Base-by-base conservation (phyloP, 1,140 invertebrate genomes). In the Drosophila fuyamai region DNA sequence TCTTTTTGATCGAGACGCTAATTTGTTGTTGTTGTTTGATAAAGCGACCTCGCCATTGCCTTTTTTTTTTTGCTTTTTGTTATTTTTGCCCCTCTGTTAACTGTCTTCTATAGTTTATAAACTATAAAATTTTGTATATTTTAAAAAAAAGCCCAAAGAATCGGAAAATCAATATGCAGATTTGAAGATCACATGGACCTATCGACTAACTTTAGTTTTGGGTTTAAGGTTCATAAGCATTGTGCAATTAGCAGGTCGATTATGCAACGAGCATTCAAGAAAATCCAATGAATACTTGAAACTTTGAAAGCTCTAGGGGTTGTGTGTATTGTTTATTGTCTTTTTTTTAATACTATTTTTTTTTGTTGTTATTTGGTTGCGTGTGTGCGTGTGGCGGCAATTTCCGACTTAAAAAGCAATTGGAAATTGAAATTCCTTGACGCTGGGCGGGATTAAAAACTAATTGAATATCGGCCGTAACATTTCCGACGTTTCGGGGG, bases 341-440 rank as follows among this genome's bases (percentile, higher is more conserved):
- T 46, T 16, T 38, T 56, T 29, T 53, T n/a, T n/a, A n/a, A n/a
- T 44, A 53, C 27, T 53, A 35, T 57, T 61, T 67, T 53, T 61
- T 60, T 41, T 38, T n/a, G n/a, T n/a, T n/a, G n/a, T n/a, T 38
- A 47, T 51, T 14, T 5, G 44, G 61, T 36, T 57, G 44, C n/a
- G 62, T 82, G 63, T 56, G 66, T 82, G 68, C 59, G 58, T 74
- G 48, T 65, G 65, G 55, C 58, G 74, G 65, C 70, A 74, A 70
- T 73, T 71, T 79, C 32, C 60, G 83, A 86, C 82, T 88, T 88
- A 83, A 88, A 88, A 88, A 88, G 57, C 83, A 83, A 88, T 88
- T 88, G 71, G 51, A 82, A 86, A 79, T 50, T 58, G 51, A 71
- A 71, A 70, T 85, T 80, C 63, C 54, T 65, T 63, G 72, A 60